These are phyloP conservation scores for Sarotherodon lohbergeri DNA, from an alignment of 2,113 vertebrate species.

Conservation along the genomic window DNA sequence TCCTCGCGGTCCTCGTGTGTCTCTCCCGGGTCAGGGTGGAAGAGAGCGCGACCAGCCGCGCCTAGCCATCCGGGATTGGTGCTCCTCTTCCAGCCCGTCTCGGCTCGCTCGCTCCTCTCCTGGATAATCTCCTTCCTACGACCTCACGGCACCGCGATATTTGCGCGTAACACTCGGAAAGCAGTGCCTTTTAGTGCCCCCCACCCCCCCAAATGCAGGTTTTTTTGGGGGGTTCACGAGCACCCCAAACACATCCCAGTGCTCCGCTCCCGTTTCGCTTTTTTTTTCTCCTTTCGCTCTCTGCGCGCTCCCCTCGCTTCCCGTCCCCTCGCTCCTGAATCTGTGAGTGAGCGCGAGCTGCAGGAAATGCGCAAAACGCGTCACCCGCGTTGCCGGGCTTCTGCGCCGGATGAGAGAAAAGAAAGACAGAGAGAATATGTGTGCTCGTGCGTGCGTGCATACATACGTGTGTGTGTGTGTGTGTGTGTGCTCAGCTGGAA, in stretches of 20 bases:
- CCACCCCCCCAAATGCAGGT: neutral
- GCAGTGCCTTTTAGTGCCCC: neutral
- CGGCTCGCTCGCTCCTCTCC: conserved; percentile 8
- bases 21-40: conserved; percentile 62
- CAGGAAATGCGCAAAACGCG: conserved; percentile 99
- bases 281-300: conserved; percentile 45
- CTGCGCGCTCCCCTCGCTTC: conserved; percentile 67
- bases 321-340: conserved; percentile 43
- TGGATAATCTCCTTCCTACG: conserved; percentile 46
- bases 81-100: conserved; percentile 44
- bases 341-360: conserved; percentile 63
- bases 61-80: conserved; percentile 70
- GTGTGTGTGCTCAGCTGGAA: neutral
- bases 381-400: conserved; percentile 71
- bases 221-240: conserved; percentile 12
- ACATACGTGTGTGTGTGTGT: neutral
- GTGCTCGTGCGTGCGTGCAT: neutral
- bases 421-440: neutral
- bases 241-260: conserved; percentile 13
- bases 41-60: conserved; percentile 65
- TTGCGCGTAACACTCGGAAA: neutral
- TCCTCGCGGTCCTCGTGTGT: neutral
- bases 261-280: neutral
- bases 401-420: conserved; percentile 80
- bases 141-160: conserved; percentile 18